Conservation (phyloP, 2,797 vertebrate species). For the Pitangus sulphuratus region DNA sequence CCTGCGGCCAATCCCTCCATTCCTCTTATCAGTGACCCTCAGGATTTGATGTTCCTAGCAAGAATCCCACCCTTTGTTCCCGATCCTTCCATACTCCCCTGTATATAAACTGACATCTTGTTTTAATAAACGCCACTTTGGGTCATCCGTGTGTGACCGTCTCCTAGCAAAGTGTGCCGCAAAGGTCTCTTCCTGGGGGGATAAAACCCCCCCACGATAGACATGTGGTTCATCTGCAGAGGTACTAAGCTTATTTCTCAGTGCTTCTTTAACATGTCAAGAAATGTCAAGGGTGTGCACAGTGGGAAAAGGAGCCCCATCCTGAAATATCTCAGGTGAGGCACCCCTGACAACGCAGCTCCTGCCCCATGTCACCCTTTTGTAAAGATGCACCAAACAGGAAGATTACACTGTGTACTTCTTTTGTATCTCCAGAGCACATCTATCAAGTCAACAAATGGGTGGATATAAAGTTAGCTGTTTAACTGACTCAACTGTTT, state of each 20-base stretch:
- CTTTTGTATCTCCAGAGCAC: not conserved
- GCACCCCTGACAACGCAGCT: not conserved
- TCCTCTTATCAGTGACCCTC: no score
- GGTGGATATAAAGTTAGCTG: not conserved
- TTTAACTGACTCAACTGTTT: not conserved
- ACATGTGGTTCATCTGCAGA: not conserved
- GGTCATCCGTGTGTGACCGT: no score
- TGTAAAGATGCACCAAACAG: not conserved
- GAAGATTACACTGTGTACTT: not conserved
- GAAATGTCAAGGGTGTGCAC: not conserved
- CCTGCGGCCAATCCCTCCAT: no score
- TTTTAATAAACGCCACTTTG: no score
- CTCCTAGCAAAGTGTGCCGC: no score
- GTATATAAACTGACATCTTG: no score
- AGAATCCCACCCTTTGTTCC: no score
- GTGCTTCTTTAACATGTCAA: not conserved
- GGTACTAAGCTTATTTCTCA: not conserved
- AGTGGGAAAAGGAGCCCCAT: not conserved
- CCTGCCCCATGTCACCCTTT: not conserved
- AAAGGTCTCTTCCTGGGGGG: no score
- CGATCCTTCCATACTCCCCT: no score
- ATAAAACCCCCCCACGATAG: no score
- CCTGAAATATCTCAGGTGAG: not conserved
- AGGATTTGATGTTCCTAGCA: no score
- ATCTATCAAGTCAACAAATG: not conserved